These are phyloP conservation scores for Equus quagga DNA, from an alignment of 2,113 vertebrate genomes.

Conservation along the genomic window DNA sequence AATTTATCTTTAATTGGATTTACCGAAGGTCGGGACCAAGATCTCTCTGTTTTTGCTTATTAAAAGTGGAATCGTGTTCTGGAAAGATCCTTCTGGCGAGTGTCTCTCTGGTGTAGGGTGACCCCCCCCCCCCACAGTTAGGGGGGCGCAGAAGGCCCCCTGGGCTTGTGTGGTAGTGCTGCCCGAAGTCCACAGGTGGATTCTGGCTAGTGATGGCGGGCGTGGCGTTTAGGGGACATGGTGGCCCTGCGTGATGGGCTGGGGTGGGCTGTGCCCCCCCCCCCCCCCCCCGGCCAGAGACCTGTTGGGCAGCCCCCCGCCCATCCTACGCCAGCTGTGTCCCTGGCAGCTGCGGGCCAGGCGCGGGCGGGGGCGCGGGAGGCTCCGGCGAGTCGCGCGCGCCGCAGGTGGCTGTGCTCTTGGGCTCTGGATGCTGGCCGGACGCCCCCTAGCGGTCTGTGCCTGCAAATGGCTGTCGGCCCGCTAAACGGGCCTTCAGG, in stretches of 20 bases:
- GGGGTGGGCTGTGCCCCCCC: background rate
- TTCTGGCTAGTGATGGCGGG: background rate
- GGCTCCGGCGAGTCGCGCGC: background rate
- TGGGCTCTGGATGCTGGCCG: background rate
- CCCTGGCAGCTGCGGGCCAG: slow-evolving; percentile 54
- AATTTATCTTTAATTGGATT: background rate
- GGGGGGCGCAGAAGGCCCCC: background rate
- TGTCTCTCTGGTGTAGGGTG: background rate
- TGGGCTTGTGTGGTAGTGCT: background rate
- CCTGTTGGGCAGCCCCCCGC: slow-evolving; percentile 57
- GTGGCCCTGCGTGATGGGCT: background rate
- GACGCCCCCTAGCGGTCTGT: slow-evolving; percentile 71
- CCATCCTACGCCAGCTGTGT: background rate
- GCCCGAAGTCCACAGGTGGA: background rate
- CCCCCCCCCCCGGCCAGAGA: background rate
- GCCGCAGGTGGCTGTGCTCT: slow-evolving; percentile 74
- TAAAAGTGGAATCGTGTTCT: background rate
- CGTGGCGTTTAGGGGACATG: background rate
- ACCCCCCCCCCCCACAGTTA: background rate
- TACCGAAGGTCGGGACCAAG: background rate
- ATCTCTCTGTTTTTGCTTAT: background rate
- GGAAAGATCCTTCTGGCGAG: background rate
- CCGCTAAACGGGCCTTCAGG: background rate
- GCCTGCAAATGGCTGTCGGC: background rate
- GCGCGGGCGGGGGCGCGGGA: background rate